Evolutionary conservation across 1,140 invertebrate species (phyloP).

Genomic region (Stegodyphus dumicola): DNA sequence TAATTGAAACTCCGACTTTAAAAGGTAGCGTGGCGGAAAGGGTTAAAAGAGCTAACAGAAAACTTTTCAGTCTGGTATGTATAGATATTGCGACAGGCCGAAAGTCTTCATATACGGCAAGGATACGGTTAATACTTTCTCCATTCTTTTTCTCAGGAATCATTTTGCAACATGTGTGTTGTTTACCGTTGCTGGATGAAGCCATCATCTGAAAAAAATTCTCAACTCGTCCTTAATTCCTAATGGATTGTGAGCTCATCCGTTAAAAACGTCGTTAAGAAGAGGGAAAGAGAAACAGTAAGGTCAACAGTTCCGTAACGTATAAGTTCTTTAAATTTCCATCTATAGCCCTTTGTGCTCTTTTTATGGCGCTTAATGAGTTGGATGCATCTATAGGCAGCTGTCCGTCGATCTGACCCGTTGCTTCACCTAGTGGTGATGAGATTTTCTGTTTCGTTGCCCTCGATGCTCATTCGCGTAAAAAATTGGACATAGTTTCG

Average conservation of each 20-base stretch:
- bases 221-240: background rate
- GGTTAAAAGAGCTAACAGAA: too few species aligned
- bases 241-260: background rate
- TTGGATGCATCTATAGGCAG: background rate
- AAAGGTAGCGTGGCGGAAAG: too few species aligned
- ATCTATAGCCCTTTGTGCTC: background rate
- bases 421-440: background rate
- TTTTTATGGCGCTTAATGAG: constrained; percentile 13
- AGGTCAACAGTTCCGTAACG: background rate
- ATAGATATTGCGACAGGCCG: too few species aligned
- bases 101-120: too few species aligned
- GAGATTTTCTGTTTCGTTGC: constrained; percentile 20
- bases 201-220: too few species aligned
- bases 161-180: too few species aligned
- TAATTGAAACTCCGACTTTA: too few species aligned
- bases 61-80: too few species aligned
- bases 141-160: too few species aligned
- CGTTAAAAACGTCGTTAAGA: background rate
- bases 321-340: background rate
- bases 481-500: constrained; percentile 43
- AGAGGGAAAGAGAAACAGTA: background rate
- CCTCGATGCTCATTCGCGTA: constrained; percentile 34
- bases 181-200: too few species aligned
- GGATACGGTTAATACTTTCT: too few species aligned
- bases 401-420: too few species aligned